Base-by-base conservation (phyloP, 2,797 vertebrate species). In the Argentina silus region DNA sequence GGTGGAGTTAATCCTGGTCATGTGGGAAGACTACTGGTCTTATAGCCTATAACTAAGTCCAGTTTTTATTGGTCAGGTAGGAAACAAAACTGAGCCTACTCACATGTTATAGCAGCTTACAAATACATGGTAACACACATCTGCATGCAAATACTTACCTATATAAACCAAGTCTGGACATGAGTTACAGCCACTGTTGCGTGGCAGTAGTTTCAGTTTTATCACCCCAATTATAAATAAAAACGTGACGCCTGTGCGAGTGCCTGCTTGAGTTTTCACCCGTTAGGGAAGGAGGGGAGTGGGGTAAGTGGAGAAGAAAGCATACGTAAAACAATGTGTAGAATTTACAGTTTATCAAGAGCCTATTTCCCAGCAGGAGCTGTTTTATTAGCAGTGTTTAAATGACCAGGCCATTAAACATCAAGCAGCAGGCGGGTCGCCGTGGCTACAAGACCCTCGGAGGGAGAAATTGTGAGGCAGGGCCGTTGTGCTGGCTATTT, bases 371-470 rank as follows among this genome's bases (percentile, higher is more conserved):
- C 89, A 91, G 87, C 87, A 87, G 87, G 90, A 86, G 83, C 83
- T 79, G 75, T 90, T 93, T 93, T 93, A 93, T 89, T 90, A 91
- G 89, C 42, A n/a, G 72, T 76, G 86, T 90, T 93, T 90, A 93
- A 95, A 92, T 92, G 87, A 91, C 85, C 80, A 65, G 85, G 88
- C 90, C 91, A 88, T 92, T 90, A 93, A 93, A 92, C 89, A 90
- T 92, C 88, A 92, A 92, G 88, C 85, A 51, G 83, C 87, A 83
- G 83, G 85, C 78, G 76, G 82, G 83, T 79, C 70, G 79, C 83
- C 78, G 84, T 44, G 85, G 86, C 87, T 81, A 83, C 77, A 64
- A 75, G 86, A 84, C 80, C 80, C 55, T 36, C 27, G 4, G 27
- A 36, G 27, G 27, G 27, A 36, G 27, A 36, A 4, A 36, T 4